A percentile compares a stretch with the other conserved stretches of the same genome.
These are phyloP conservation scores for Nibea albiflora DNA, from an alignment of 2,113 vertebrate species.

Conservation along the genomic window DNA sequence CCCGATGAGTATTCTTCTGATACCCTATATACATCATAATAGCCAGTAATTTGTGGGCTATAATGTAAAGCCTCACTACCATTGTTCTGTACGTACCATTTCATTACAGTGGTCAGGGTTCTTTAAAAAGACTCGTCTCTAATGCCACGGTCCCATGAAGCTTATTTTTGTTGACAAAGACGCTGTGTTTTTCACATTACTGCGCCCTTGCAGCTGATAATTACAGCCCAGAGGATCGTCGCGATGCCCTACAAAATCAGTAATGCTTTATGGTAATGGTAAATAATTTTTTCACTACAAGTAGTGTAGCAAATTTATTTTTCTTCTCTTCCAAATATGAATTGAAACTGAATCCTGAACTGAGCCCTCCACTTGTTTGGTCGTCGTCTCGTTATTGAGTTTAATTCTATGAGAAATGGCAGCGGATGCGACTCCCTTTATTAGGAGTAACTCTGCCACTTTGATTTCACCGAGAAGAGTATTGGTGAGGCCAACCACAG, in stretches of 20 bases:
- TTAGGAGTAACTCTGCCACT: constrained; percentile 14
- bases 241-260: constrained; percentile 49
- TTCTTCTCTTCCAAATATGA: constrained; percentile 47
- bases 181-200: constrained; percentile 32
- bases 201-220: constrained; percentile 62
- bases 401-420: constrained; percentile 5
- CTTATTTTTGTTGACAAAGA: constrained; percentile 31
- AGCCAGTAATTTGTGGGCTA: neutral
- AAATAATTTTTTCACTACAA: constrained; percentile 44
- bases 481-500: constrained; percentile 15
- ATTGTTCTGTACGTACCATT: neutral
- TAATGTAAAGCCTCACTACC: neutral
- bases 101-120: constrained; percentile 13
- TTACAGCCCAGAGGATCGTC: constrained; percentile 47
- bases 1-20: neutral
- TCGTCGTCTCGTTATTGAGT: constrained; percentile 14
- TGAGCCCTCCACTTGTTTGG: constrained; percentile 10
- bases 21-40: neutral
- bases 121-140: constrained; percentile 5
- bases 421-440: constrained; percentile 12
- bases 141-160: constrained; percentile 10
- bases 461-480: constrained; percentile 32
- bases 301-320: constrained; percentile 47
- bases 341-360: constrained; percentile 38
- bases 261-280: constrained; percentile 63